Evolutionary conservation across 2,888 invertebrate species (phyloP).

Genomic region (Laspeyria flexula): DNA sequence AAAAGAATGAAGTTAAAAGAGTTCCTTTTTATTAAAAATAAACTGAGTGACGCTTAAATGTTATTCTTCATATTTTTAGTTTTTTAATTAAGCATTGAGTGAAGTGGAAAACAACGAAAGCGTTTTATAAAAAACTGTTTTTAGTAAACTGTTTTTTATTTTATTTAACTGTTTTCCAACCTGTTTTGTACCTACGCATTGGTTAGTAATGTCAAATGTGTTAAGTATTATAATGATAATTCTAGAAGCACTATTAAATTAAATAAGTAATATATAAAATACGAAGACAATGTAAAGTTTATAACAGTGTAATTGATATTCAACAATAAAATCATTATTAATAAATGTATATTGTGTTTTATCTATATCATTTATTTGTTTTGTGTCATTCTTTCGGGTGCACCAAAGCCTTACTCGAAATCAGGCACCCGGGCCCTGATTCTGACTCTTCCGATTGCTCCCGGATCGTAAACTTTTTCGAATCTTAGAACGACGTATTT

Average conservation of each 20-base stretch:
- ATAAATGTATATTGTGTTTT: constrained; percentile 66
- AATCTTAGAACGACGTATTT: too few species aligned
- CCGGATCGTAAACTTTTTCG: too few species aligned
- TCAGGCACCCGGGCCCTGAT: too few species aligned
- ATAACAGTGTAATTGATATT: constrained; percentile 81
- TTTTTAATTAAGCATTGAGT: constrained; percentile 43
- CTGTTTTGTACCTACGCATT: constrained; percentile 23
- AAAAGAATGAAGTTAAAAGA: constrained; percentile 50
- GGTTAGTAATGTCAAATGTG: constrained; percentile 12
- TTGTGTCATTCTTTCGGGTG: too few species aligned
- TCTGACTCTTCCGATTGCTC: too few species aligned
- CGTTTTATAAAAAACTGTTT: neutral
- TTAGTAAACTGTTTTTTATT: constrained; percentile 13
- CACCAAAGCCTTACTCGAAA: too few species aligned
- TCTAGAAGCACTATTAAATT: constrained; percentile 62
- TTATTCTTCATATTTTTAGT: constrained; percentile 64
- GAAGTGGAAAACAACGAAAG: constrained; percentile 54
- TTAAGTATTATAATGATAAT: constrained; percentile 48
- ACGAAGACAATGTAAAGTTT: constrained; percentile 69
- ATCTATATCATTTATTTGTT: constrained; percentile 5
- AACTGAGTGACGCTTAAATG: constrained; percentile 63
- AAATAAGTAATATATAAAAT: constrained; percentile 56
- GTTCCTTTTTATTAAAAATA: constrained; percentile 66
- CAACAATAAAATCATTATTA: constrained; percentile 78
- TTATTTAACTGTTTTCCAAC: constrained; percentile 12